A percentile compares a stretch with the other conserved stretches of the same genome.
Conservation (phyloP, 2,113 vertebrate species). For the Vicugna pacos region DNA sequence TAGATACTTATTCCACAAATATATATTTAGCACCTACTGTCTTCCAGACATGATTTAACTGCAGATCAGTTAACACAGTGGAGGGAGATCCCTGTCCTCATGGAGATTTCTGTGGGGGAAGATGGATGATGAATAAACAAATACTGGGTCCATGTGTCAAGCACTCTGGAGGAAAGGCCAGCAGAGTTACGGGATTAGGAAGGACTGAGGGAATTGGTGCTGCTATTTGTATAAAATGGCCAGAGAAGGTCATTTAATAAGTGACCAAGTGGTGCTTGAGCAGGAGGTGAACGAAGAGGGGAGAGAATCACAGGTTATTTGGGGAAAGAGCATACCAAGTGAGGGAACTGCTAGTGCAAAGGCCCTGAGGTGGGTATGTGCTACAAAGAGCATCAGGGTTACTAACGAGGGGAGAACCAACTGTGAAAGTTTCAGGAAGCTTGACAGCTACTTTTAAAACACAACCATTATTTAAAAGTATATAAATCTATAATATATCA, state of each 20-base stretch:
- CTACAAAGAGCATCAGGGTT: background rate
- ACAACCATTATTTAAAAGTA: background rate
- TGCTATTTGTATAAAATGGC: background rate
- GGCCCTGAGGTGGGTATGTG: background rate
- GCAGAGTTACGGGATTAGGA: background rate
- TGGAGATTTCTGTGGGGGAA: too few relatives aligned
- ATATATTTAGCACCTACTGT: background rate
- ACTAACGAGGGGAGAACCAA: too few relatives aligned
- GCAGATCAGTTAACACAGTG: background rate
- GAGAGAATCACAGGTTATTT: background rate
- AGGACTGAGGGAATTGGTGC: background rate
- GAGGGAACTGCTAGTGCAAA: background rate
- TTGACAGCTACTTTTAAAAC: background rate
- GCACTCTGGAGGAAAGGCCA: background rate
- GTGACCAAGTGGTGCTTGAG: background rate
- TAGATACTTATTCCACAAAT: background rate
- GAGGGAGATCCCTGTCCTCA: background rate
- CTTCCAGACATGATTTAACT: background rate
- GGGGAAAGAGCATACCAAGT: background rate
- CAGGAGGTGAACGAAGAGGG: background rate
- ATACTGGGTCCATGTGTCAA: background rate
- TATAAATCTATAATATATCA: background rate
- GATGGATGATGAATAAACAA: background rate
- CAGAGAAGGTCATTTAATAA: background rate
- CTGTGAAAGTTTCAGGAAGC: background rate